A percentile compares a stretch with the other conserved stretches of the same genome.
Evolutionary conservation across 2,113 vertebrate species (phyloP).

Genomic region (cattle (Bos taurus)): DNA sequence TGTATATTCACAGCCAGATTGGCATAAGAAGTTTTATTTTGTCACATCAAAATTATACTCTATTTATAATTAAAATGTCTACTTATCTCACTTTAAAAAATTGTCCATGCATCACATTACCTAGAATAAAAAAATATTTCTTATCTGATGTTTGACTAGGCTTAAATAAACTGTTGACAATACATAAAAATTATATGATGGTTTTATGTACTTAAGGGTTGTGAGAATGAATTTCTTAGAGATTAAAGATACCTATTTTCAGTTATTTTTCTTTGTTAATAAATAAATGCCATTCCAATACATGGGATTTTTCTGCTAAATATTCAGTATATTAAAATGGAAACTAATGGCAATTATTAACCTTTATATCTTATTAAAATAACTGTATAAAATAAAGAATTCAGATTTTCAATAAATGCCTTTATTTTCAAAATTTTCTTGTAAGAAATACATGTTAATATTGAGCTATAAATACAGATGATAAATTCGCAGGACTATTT

Average conservation of each 20-base stretch:
- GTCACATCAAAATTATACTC: neutral
- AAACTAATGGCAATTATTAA: neutral
- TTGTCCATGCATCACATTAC: neutral
- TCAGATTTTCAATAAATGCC: neutral
- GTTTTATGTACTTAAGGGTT: neutral
- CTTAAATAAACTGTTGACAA: neutral
- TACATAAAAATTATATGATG: neutral
- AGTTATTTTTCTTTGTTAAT: constrained; percentile 10
- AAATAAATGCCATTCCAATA: neutral
- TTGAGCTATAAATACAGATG: neutral
- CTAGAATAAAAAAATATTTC: neutral
- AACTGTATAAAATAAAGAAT: neutral
- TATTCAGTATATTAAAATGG: neutral
- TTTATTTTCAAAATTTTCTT: neutral
- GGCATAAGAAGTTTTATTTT: neutral
- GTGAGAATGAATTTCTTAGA: constrained; percentile 39
- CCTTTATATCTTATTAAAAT: neutral
- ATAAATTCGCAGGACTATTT: neutral
- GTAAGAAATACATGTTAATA: neutral
- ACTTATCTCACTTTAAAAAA: neutral
- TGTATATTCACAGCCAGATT: neutral
- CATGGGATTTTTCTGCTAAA: neutral
- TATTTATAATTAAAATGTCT: neutral
- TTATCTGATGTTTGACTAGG: neutral
- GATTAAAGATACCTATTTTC: neutral